Evolutionary conservation across 1,140 invertebrate species (phyloP).

Genomic region (Harlomillsia oculata): DNA sequence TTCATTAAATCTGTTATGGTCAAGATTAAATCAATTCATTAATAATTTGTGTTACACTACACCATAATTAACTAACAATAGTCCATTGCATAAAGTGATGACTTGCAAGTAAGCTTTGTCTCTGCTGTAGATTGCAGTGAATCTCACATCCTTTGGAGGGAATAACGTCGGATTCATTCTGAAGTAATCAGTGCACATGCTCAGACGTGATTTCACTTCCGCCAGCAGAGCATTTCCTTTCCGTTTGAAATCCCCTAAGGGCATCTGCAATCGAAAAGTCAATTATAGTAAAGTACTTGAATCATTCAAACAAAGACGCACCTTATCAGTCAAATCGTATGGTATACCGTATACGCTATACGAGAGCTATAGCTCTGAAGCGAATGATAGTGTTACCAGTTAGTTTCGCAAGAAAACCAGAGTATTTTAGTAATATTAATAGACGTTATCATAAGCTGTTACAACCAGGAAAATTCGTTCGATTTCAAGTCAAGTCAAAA

Average conservation of each 20-base stretch:
- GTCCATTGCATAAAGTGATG: too few species aligned
- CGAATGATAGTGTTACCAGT: too few species aligned
- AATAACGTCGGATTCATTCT: constrained; percentile 56
- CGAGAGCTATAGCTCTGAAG: too few species aligned
- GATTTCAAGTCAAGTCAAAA: too few species aligned
- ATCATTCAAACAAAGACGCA: neutral
- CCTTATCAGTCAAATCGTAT: too few species aligned
- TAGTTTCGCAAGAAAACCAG: too few species aligned
- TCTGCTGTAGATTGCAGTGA: constrained; percentile 70
- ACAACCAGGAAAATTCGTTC: too few species aligned
- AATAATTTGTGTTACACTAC: constrained; percentile 28
- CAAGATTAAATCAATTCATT: neutral
- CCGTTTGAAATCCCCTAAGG: constrained; percentile 49
- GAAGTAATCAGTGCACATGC: constrained; percentile 51
- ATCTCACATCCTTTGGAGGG: constrained; percentile 54
- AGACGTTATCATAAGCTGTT: too few species aligned
- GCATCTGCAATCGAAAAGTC: constrained; percentile 46
- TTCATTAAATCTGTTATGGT: constrained; percentile 64
- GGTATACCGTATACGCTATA: too few species aligned
- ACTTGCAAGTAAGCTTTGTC: constrained; percentile 81
- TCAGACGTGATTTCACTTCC: constrained; percentile 50
- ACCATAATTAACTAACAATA: too few species aligned
- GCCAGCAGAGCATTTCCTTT: constrained; percentile 53
- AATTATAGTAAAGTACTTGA: neutral
- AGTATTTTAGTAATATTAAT: too few species aligned